Evolutionary conservation across 1,140 invertebrate genomes (phyloP).

Genomic region (Halictus rubicundus): DNA sequence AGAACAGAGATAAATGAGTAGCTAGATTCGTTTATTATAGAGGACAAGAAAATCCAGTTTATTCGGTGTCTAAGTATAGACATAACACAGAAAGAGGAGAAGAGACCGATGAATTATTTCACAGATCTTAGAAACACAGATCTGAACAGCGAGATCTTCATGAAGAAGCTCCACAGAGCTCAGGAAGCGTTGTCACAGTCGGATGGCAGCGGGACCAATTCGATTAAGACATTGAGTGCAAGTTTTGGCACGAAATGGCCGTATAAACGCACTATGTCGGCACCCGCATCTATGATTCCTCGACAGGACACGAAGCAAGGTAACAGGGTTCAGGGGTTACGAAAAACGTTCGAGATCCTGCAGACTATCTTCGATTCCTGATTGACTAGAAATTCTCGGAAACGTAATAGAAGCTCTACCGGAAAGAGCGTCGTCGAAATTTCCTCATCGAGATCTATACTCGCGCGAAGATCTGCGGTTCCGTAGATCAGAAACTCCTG

Average conservation of each 20-base stretch:
- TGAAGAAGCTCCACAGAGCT: constrained; percentile 93
- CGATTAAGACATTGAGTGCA: constrained; percentile 91
- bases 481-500: too few species aligned
- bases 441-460: too few species aligned
- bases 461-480: too few species aligned
- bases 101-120: constrained; percentile 26
- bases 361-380: too few species aligned
- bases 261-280: constrained; percentile 96
- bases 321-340: constrained; percentile 69
- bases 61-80: not conserved
- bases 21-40: too few species aligned
- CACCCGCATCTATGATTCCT: constrained; percentile 90
- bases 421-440: too few species aligned
- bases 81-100: too few species aligned
- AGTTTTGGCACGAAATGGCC: constrained; percentile 97
- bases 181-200: constrained; percentile 92
- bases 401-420: too few species aligned
- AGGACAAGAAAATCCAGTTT: not conserved
- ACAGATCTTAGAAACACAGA: constrained; percentile 95
- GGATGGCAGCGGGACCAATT: constrained; percentile 82
- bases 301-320: constrained; percentile 89
- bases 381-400: too few species aligned
- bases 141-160: constrained; percentile 92
- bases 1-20: too few species aligned
- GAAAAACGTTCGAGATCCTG: not conserved